Evolutionary conservation across 1,140 invertebrate genomes (phyloP), one percentile per base, ranked within the genome.

Genomic region (Probaryconus sp.): DNA sequence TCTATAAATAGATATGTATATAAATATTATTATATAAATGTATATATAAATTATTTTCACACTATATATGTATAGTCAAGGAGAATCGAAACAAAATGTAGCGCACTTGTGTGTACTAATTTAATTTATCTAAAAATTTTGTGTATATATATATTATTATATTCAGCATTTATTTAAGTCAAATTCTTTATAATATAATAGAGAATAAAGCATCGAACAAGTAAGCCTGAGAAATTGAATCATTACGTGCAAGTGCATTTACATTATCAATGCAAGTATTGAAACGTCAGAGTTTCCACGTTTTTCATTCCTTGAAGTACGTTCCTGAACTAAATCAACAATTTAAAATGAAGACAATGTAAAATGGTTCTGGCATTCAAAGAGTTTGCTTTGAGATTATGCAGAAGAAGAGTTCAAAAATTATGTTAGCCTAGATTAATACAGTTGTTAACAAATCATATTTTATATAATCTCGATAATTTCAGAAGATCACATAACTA

Each of bases 1-100:
- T 30, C n/a, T n/a, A n/a, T n/a, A n/a, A n/a, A n/a, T 55, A 48
- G 48, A 56, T 48, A 31, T 70, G 50, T 70, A 48, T 56, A 63
- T 63, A 6, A 70, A 33, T 56, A 13, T 51, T 26, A 37, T 63
- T 63, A 60, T 85, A 82, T 81, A n/a, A n/a, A n/a, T n/a, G n/a
- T n/a, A 83, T 55, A 86, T 85, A 85, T 84, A 85, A 83, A 84
- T 85, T 86, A 83, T 86, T 85, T 85, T 85, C 79, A 75, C 82
- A 84, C 77, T 70, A 42, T 24, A 24, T 48, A 63, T 48, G 43
- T 70, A 69, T 45, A 69, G 55, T 50, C 13, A 10, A 43, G 1
- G 20, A 16, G 43, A 11, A 28, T 43, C 4, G 17, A 30, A 35
- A 53, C 21, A 13, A 68, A 60, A 55, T 69, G 55, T 30, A 2